phyloP scores from a whole-genome alignment of 1,140 invertebrate genomes.

The Lucilia cuprina region DNA sequence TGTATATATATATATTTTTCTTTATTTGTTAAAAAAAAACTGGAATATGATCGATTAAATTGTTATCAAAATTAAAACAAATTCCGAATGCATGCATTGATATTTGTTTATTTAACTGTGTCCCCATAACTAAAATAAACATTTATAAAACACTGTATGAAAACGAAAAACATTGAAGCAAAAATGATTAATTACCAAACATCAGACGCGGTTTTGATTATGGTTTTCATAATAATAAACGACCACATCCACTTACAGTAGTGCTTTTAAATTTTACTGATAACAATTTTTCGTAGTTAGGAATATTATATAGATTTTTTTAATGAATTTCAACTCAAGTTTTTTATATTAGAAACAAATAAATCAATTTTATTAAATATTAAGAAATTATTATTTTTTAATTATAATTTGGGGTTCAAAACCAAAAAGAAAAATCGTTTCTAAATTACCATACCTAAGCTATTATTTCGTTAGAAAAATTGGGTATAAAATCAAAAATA shows the following conservation, averaged over 20 bases:
- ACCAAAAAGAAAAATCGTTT: background rate
- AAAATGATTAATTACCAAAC: constrained; percentile 22
- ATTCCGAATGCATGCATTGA: background rate
- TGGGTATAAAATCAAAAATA: background rate
- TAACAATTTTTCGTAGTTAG: background rate
- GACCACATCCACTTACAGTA: background rate
- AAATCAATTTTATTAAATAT: constrained; percentile 37
- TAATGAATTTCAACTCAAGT: background rate
- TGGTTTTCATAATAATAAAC: background rate
- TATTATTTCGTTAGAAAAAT: too few species aligned
- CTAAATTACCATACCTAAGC: background rate
- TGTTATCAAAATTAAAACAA: background rate
- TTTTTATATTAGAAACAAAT: background rate
- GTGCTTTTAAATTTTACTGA: background rate
- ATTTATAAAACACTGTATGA: background rate
- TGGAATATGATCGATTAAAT: background rate
- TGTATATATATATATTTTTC: background rate
- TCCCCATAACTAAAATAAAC: constrained; percentile 25
- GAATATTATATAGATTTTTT: background rate
- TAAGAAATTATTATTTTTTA: constrained; percentile 24
- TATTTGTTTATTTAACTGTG: background rate
- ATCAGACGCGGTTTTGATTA: background rate
- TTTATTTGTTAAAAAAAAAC: background rate
- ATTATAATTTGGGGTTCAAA: background rate
- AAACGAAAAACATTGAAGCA: background rate